Conservation (phyloP, 2,113 vertebrate genomes). For the Aramus guarauna region DNA sequence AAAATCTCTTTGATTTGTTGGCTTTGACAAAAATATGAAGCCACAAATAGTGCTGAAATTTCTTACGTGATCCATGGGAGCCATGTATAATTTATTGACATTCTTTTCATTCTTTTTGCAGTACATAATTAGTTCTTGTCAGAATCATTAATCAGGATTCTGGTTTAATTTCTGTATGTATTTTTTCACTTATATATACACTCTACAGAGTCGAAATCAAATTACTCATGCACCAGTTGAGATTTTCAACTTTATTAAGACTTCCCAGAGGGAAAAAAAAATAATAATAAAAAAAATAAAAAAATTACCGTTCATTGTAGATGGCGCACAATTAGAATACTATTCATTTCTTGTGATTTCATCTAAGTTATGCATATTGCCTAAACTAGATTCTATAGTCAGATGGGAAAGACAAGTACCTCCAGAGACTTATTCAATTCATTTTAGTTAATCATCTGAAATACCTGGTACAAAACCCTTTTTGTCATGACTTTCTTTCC, state of each 20-base stretch:
- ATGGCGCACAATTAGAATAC: not conserved
- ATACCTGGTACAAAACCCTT: not conserved
- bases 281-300: not conserved
- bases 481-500: not conserved
- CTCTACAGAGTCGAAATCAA: not conserved
- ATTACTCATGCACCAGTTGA: not conserved
- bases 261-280: rapidly evolving
- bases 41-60: not conserved
- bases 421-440: not conserved
- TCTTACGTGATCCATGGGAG: not conserved
- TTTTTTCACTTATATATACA: not conserved
- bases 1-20: not conserved
- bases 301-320: not conserved
- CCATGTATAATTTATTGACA: not conserved
- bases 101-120: not conserved
- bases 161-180: not conserved
- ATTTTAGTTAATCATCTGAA: not conserved
- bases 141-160: not conserved
- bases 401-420: not conserved
- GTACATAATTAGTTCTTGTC: not conserved
- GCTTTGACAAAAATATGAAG: not conserved
- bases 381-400: not conserved
- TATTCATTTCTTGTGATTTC: not conserved
- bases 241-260: not conserved
- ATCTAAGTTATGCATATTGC: not conserved